Percentiles rank a stretch among this genome's conserved stretches.
Evolutionary conservation across 2,888 invertebrate genomes (phyloP).

Genomic region (Diplolepis rosae): DNA sequence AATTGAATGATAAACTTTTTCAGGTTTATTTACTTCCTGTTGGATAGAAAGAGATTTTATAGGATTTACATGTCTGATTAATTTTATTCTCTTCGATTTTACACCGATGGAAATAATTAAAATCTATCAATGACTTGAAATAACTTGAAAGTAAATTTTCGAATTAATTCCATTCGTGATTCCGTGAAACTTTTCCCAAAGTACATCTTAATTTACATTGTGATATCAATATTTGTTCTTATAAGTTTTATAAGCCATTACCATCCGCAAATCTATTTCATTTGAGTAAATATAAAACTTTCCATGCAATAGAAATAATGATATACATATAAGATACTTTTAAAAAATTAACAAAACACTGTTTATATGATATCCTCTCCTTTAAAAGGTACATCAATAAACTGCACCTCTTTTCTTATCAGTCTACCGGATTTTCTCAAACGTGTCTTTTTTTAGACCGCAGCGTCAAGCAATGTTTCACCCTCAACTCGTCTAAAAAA

Average conservation of each 20-base stretch:
- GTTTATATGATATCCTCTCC: not conserved
- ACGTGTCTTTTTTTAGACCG: constrained; percentile 11
- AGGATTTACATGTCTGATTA: constrained; percentile 29
- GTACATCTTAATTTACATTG: not conserved
- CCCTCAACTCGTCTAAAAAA: constrained; percentile 3
- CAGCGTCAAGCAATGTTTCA: constrained; percentile 18
- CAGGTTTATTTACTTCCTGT: not conserved
- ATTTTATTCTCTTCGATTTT: constrained; percentile 26
- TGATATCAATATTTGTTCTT: not conserved
- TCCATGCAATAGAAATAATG: no score
- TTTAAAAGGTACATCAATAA: constrained; percentile 17
- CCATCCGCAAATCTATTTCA: not conserved
- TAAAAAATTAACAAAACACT: no score
- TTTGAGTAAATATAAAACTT: no score
- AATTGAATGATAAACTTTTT: not conserved
- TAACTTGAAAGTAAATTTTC: constrained; percentile 16
- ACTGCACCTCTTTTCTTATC: constrained; percentile 21
- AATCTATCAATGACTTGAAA: constrained; percentile 11
- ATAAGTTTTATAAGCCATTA: not conserved
- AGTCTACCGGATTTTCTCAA: constrained; percentile 23
- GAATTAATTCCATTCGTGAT: constrained; percentile 20
- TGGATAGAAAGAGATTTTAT: constrained; percentile 1
- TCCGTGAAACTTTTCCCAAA: not conserved
- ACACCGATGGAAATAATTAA: constrained; percentile 9
- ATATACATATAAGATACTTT: no score